phyloP scores from a whole-genome alignment of 1,140 invertebrate genomes.

The Doryteuthis pealeii region DNA sequence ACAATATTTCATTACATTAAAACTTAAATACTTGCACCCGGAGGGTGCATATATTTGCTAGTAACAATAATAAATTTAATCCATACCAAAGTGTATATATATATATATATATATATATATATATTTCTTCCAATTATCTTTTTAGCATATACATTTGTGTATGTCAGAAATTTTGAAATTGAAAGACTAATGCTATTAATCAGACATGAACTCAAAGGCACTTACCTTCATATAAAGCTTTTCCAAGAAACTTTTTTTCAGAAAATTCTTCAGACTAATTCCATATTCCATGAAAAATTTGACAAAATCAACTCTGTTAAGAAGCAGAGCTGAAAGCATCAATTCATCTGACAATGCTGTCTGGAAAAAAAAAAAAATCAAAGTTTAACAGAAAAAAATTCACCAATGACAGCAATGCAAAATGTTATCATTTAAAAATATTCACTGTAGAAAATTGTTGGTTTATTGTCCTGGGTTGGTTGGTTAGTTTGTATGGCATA shows the following conservation, averaged over 20 bases:
- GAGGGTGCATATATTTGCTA: too few species aligned
- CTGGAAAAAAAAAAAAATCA: constrained; percentile 30
- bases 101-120: too few species aligned
- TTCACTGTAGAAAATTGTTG: not conserved
- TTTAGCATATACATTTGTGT: too few species aligned
- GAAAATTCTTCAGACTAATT: constrained; percentile 59
- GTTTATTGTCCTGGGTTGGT: too few species aligned
- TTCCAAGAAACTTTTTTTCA: constrained; percentile 53
- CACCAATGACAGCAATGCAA: not conserved
- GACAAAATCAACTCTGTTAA: constrained; percentile 60
- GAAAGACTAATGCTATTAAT: too few species aligned
- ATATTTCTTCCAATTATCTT: too few species aligned
- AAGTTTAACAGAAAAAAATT: not conserved
- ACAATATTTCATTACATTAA: too few species aligned
- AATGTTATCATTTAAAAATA: constrained; percentile 1
- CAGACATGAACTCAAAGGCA: not conserved
- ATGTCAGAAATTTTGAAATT: too few species aligned
- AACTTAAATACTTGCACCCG: too few species aligned
- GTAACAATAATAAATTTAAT: too few species aligned
- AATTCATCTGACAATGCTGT: constrained; percentile 56
- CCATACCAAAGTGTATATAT: too few species aligned
- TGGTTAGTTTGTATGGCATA: too few species aligned
- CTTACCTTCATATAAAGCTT: constrained; percentile 58
- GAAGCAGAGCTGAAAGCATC: constrained; percentile 59
- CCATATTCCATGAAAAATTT: constrained; percentile 61